phyloP scores from a whole-genome alignment of 2,888 invertebrate species.

The Chelonus formosanus region DNA sequence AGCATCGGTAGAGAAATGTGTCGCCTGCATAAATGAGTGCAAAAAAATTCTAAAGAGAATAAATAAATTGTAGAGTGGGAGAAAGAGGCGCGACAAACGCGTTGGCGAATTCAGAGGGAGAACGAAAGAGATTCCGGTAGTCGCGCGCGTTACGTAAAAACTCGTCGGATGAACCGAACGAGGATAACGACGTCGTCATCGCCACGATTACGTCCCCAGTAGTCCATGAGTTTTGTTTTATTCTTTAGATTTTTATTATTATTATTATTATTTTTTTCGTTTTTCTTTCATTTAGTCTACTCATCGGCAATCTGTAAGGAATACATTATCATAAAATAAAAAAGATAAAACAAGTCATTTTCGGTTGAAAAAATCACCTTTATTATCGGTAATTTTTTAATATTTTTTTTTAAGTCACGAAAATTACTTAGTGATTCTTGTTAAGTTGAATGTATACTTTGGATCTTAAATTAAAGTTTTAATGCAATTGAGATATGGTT shows the following conservation, averaged over 20 bases:
- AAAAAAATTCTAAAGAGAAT: background rate
- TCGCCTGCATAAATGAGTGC: conserved; percentile 24
- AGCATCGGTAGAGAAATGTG: conserved; percentile 19
- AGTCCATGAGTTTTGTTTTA: conserved; percentile 17
- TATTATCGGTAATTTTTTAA: too few species aligned
- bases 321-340: too few species aligned
- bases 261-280: conserved; percentile 34
- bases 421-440: too few species aligned
- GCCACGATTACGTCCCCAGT: conserved; percentile 39
- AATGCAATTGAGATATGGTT: too few species aligned
- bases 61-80: conserved; percentile 7
- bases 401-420: too few species aligned
- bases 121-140: conserved; percentile 25
- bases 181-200: conserved; percentile 46
- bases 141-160: conserved; percentile 31
- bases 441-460: too few species aligned
- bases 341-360: too few species aligned
- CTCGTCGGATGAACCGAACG: conserved; percentile 35
- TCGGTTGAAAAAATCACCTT: too few species aligned
- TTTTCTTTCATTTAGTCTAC: conserved; percentile 19
- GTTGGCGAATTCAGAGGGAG: conserved; percentile 33
- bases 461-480: too few species aligned
- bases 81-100: conserved; percentile 26
- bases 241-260: conserved; percentile 15
- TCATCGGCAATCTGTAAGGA: background rate